These are phyloP conservation scores for Netelia fuscicornis DNA, from an alignment of 2,888 invertebrate species.

Conservation along the genomic window DNA sequence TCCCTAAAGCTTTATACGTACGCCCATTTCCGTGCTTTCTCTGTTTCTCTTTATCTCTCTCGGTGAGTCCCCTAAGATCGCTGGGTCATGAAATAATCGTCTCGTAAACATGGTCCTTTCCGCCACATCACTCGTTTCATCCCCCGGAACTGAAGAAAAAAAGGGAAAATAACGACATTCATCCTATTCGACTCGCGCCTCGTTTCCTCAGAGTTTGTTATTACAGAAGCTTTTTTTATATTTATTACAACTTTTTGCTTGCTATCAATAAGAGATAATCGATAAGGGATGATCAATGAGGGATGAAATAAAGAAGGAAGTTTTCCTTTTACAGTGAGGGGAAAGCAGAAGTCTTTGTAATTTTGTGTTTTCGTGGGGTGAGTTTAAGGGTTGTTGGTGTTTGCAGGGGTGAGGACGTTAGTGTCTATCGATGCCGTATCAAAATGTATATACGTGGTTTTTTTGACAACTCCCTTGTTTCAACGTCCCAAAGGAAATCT, in stretches of 20 bases:
- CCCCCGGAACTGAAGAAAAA: background rate
- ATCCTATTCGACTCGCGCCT: no score
- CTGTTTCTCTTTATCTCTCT: background rate
- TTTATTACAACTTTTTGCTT: no score
- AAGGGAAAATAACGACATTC: no score
- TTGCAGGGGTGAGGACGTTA: background rate
- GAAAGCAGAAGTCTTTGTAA: no score
- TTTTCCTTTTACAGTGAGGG: no score
- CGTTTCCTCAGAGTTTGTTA: no score
- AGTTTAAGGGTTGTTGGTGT: background rate
- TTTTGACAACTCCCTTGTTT: background rate
- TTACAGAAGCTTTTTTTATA: no score
- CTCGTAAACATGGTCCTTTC: conserved; percentile 23
- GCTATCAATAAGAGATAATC: no score
- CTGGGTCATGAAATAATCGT: conserved; percentile 9
- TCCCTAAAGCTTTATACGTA: conserved; percentile 17
- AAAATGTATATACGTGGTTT: background rate
- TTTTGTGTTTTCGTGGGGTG: background rate
- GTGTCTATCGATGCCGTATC: background rate
- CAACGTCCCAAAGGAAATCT: background rate
- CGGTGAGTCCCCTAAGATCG: conserved; percentile 1
- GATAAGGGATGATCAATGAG: no score
- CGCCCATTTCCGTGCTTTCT: conserved; percentile 31
- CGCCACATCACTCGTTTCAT: conserved; percentile 10
- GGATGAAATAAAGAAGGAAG: no score